These are phyloP conservation scores for Drosophila nikananu DNA, from an alignment of 1,140 invertebrate species.

Conservation along the genomic window DNA sequence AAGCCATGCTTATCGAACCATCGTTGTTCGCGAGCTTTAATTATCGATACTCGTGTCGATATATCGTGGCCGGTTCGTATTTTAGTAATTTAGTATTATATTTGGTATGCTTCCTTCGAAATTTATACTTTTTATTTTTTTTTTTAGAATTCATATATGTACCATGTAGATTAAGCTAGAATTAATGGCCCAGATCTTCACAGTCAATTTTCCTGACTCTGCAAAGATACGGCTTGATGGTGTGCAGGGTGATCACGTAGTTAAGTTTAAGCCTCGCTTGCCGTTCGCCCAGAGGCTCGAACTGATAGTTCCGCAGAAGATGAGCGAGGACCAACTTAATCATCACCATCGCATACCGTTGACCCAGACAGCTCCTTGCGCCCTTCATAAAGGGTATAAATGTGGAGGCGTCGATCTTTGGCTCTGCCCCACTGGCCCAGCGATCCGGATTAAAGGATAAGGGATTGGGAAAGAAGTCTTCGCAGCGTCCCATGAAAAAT, in stretches of 20 bases:
- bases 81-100: no score
- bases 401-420: slow-evolving; percentile 86
- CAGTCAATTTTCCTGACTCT: slow-evolving; percentile 33
- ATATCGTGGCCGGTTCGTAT: no score
- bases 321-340: slow-evolving; percentile 68
- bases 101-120: not conserved
- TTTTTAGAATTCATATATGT: not conserved
- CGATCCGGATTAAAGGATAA: slow-evolving; percentile 91
- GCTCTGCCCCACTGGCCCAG: slow-evolving; percentile 86
- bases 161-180: not conserved
- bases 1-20: no score
- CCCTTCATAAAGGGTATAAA: slow-evolving; percentile 90
- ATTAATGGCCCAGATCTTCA: not conserved
- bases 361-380: slow-evolving; percentile 89
- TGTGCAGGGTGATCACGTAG: slow-evolving; percentile 59
- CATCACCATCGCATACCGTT: slow-evolving; percentile 78
- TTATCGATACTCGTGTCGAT: no score
- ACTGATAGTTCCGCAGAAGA: slow-evolving; percentile 57
- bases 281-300: slow-evolving; percentile 69
- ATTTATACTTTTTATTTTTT: not conserved
- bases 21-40: no score
- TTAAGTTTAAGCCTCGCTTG: slow-evolving; percentile 57
- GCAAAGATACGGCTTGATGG: slow-evolving; percentile 54
- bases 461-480: slow-evolving; percentile 89
- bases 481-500: slow-evolving; percentile 68